Base-by-base conservation (phyloP, 2,888 invertebrate species). In the Parnassius glacialis region DNA sequence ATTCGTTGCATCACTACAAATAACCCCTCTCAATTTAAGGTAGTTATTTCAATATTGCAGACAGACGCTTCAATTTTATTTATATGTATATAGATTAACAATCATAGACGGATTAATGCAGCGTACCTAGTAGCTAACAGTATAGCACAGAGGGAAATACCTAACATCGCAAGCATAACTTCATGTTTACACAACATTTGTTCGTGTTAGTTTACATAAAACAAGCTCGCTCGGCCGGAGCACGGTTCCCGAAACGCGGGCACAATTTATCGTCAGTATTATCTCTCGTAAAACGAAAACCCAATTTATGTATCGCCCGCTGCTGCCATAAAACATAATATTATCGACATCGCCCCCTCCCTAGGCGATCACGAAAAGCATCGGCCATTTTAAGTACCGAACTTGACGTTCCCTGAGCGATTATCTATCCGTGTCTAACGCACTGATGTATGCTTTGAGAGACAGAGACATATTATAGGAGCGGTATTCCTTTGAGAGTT, bases 351-450 rank as follows among this genome's bases (percentile, higher is more conserved):
- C 82, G 81, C 84, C 84, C 85, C 87, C 88, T 85, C 90, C 88
- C 89, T 86, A 86, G 87, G 85, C 90, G 85, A 88, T 88, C 90
- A 87, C 88, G 89, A 87, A 87, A 86, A 87, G 84, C 83, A 81
- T 83, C 89, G 89, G 86, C 87, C 88, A 87, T 89, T 87, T 87
- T 84, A 85, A 82, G 84, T 79, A 82, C 79, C 81, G 78, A 87
- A 85, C 83, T 83, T 83, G 84, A 84, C 84, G 81, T 79, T 81
- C 81, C 78, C 78, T 73, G 65, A 43, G 66, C 67, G 67, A 66
- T 68, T 61, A 45, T 55, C 68, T 64, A 66, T 80, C 80, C 71
- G 70, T 68, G 64, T 80, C 78, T 74, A 69, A 64, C 71, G 54
- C 69, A 61, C 64, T 52, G 64, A 66, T 62, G 52, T 68, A 57